Conservation (phyloP, 2,113 vertebrate species). For the Zosterops hypoxanthus region DNA sequence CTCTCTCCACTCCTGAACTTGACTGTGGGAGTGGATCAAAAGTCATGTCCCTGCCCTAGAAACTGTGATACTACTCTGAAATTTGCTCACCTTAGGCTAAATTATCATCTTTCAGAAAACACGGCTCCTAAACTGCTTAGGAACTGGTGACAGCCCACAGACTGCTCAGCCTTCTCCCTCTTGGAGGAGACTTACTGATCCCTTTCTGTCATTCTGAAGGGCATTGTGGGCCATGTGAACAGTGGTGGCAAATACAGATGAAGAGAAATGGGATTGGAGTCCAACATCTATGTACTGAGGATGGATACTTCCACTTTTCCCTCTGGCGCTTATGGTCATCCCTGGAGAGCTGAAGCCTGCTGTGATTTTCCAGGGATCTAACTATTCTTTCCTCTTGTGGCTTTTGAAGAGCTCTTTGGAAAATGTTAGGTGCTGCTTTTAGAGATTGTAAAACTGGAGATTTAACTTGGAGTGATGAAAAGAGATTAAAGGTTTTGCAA, state of each 20-base stretch:
- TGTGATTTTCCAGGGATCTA: background rate
- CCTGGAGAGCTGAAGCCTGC: background rate
- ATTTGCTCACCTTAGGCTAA: background rate
- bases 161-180: background rate
- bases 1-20: background rate
- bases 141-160: background rate
- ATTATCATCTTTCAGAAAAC: background rate
- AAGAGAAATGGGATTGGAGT: background rate
- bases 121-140: background rate
- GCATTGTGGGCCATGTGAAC: background rate
- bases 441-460: background rate
- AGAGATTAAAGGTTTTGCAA: slow-evolving; percentile 11
- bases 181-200: background rate
- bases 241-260: background rate
- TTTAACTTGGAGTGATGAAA: background rate
- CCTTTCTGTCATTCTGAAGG: background rate
- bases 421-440: background rate
- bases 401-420: background rate
- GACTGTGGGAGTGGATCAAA: background rate
- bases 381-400: background rate
- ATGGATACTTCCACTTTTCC: background rate
- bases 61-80: background rate
- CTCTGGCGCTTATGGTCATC: background rate
- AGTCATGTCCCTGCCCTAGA: background rate
- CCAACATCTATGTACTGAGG: background rate